Evolutionary conservation across 2,113 vertebrate species (phyloP).

Genomic region (Emydura subglobosa): DNA sequence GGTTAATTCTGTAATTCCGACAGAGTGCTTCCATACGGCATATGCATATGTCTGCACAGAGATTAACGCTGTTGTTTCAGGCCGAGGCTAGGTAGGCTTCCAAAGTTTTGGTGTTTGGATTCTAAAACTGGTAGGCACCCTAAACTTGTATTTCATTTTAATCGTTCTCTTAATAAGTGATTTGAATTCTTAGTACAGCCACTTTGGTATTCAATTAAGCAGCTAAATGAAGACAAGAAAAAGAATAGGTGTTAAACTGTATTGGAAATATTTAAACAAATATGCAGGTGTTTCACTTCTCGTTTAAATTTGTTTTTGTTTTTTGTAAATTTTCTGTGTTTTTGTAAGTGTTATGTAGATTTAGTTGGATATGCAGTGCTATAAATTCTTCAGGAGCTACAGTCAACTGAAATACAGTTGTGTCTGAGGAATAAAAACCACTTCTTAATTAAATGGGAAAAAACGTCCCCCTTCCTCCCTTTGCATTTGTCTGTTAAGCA

Average conservation of each 20-base stretch:
- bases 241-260: not conserved
- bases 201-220: not conserved
- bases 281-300: not conserved
- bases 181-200: not conserved
- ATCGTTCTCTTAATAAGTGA: not conserved
- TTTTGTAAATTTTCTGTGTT: not conserved
- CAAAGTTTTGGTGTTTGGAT: rapidly evolving
- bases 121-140: not conserved
- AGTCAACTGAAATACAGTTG: not conserved
- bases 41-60: rapidly evolving
- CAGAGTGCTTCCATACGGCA: rapidly evolving
- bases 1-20: not conserved
- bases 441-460: conserved; percentile 49
- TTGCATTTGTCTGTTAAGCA: conserved; percentile 32
- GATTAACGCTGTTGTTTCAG: rapidly evolving
- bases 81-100: not conserved
- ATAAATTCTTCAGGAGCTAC: conserved; percentile 16
- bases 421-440: conserved; percentile 7
- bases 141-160: rapidly evolving
- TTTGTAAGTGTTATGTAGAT: not conserved
- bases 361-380: not conserved
- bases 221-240: not conserved
- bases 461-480: not conserved
- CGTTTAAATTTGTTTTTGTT: not conserved
- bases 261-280: conserved; percentile 15